Conservation (phyloP, 2,888 invertebrate genomes). For the Heteromyza rotundicornis region DNA sequence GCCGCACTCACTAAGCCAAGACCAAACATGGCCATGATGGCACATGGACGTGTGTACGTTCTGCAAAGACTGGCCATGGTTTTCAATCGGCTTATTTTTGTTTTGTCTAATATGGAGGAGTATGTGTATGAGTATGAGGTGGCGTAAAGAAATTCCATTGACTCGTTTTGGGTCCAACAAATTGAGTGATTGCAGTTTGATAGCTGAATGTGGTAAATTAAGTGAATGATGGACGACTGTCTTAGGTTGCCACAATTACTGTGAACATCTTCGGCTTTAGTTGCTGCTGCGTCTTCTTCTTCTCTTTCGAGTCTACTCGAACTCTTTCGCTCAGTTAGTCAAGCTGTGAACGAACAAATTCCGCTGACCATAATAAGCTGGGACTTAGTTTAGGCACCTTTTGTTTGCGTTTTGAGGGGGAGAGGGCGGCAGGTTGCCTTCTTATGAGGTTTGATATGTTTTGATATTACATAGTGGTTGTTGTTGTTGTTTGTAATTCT, state of each 20-base stretch:
- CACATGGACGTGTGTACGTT: background rate
- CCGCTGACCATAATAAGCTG: slow-evolving; percentile 36
- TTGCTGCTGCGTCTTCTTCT: background rate
- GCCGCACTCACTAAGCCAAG: background rate
- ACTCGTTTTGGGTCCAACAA: slow-evolving; percentile 28
- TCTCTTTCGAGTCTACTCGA: background rate
- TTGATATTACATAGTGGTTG: background rate
- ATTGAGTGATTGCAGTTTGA: slow-evolving; percentile 36
- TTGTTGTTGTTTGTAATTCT: slow-evolving; percentile 11
- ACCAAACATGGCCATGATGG: background rate
- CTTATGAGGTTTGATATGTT: background rate
- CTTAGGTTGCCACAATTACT: slow-evolving; percentile 3
- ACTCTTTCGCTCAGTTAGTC: slow-evolving; percentile 4
- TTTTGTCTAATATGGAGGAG: background rate
- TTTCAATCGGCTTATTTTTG: background rate
- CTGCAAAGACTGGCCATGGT: too few relatives aligned
- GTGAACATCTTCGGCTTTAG: slow-evolving; percentile 1
- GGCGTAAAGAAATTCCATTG: slow-evolving; percentile 12
- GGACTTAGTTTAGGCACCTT: slow-evolving; percentile 1
- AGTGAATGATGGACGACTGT: background rate
- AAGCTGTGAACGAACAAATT: slow-evolving; percentile 40
- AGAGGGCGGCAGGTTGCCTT: too few relatives aligned
- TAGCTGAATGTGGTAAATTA: slow-evolving; percentile 21
- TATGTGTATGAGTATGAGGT: too few relatives aligned
- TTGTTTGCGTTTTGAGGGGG: background rate